Evolutionary conservation across 2,113 vertebrate genomes (phyloP).

Genomic region (Alaudala cheleensis): DNA sequence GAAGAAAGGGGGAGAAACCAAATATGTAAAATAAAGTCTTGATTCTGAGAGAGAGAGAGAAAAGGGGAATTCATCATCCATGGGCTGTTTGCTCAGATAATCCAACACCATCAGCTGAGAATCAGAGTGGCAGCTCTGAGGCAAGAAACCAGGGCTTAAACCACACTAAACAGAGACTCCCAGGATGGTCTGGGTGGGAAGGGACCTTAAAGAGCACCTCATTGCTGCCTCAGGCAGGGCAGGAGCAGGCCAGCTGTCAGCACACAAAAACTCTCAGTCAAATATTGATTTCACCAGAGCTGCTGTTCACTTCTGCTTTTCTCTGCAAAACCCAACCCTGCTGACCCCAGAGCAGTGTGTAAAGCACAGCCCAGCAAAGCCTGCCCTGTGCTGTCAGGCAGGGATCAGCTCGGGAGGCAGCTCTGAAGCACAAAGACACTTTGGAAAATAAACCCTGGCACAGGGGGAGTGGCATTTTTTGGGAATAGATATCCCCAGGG

Average conservation of each 20-base stretch:
- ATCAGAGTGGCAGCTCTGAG: not conserved
- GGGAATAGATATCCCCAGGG: not conserved
- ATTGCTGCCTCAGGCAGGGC: not conserved
- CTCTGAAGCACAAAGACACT: not conserved
- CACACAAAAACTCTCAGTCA: not conserved
- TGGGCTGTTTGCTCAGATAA: not conserved
- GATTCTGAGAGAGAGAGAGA: not conserved
- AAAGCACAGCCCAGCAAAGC: rapidly evolving
- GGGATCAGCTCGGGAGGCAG: not conserved
- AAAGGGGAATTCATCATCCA: not conserved
- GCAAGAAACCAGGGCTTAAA: not conserved
- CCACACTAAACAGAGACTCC: not conserved
- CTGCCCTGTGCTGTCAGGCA: not conserved
- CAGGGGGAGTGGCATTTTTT: not conserved
- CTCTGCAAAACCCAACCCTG: not conserved
- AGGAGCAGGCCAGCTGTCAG: not conserved
- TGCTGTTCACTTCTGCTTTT: not conserved
- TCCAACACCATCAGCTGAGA: not conserved
- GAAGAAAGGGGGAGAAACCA: not conserved
- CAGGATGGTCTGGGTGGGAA: not conserved
- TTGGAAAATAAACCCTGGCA: not conserved
- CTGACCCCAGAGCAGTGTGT: not conserved
- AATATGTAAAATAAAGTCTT: not conserved
- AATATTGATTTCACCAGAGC: not conserved
- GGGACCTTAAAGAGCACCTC: not conserved